These are phyloP conservation scores for Terebella lapidaria DNA, from an alignment of 2,888 invertebrate species.

Conservation along the genomic window DNA sequence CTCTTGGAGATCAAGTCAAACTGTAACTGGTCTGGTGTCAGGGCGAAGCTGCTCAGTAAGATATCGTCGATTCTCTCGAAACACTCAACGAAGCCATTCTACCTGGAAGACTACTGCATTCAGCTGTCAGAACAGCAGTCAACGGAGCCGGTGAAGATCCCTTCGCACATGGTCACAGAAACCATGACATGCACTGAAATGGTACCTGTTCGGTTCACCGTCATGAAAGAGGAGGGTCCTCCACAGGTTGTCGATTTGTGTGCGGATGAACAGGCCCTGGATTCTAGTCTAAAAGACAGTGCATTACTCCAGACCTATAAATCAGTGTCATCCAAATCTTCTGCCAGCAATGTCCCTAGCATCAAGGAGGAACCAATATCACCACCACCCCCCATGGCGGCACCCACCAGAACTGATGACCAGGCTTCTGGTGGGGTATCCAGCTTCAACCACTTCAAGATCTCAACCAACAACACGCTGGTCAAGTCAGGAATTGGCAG, in stretches of 20 bases:
- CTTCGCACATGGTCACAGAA: background rate
- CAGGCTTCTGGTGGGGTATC: background rate
- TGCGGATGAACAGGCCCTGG: too few relatives aligned
- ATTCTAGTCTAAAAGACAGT: too few relatives aligned
- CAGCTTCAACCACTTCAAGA: background rate
- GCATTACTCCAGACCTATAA: too few relatives aligned
- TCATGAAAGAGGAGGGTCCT: too few relatives aligned
- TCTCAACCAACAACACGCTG: background rate
- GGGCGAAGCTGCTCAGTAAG: slow-evolving; percentile 35
- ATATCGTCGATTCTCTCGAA: slow-evolving; percentile 19
- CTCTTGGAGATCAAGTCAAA: slow-evolving; percentile 43
- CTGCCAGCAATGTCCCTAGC: too few relatives aligned
- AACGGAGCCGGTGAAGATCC: background rate
- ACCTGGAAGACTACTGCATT: background rate
- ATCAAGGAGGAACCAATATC: too few relatives aligned
- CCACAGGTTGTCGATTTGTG: too few relatives aligned
- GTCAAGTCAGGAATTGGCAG: background rate
- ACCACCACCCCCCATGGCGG: too few relatives aligned
- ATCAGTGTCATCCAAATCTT: too few relatives aligned
- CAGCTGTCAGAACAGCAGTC: background rate
- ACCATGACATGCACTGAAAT: background rate
- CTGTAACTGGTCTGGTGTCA: slow-evolving; percentile 38
- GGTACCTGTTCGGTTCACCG: background rate
- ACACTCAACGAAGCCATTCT: background rate
- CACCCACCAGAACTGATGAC: too few relatives aligned